Percentiles rank a stretch among this genome's conserved stretches.
Evolutionary conservation across 2,888 invertebrate genomes (phyloP).

Genomic region (Cabera pusaria): DNA sequence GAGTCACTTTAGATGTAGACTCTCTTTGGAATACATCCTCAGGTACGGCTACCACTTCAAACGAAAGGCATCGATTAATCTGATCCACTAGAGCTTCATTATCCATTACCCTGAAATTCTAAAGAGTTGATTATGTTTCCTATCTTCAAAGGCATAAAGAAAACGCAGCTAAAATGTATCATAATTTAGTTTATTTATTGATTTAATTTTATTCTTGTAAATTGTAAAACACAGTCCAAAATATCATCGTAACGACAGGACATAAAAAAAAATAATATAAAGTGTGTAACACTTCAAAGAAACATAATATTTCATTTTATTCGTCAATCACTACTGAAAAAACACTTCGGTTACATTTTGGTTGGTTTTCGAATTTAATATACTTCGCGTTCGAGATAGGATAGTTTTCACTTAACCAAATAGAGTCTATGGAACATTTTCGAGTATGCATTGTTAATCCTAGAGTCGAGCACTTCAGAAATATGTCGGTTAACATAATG

Average conservation of each 20-base stretch:
- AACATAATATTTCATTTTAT: too few relatives aligned
- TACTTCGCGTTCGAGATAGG: constrained; percentile 18
- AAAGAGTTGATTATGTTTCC: too few relatives aligned
- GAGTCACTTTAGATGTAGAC: constrained; percentile 40
- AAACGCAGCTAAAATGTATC: too few relatives aligned
- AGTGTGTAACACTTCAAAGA: too few relatives aligned
- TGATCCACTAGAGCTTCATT: constrained; percentile 43
- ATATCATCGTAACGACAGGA: too few relatives aligned
- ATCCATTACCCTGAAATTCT: constrained; percentile 42
- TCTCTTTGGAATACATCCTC: constrained; percentile 37
- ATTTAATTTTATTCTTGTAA: too few relatives aligned
- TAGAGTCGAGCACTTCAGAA: constrained; percentile 52
- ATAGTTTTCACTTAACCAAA: constrained; percentile 20
- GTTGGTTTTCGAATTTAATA: constrained; percentile 27
- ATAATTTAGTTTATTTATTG: too few relatives aligned
- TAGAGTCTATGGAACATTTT: constrained; percentile 12
- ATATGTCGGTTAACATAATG: constrained; percentile 54
- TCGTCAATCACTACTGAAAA: constrained; percentile 66
- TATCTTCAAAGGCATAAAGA: too few relatives aligned
- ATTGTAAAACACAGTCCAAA: too few relatives aligned
- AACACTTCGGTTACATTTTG: constrained; percentile 64
- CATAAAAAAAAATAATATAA: too few relatives aligned
- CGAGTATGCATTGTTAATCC: constrained; percentile 34
- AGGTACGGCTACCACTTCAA: constrained; percentile 60
- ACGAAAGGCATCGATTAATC: constrained; percentile 53